A percentile compares a stretch with the other conserved stretches of the same genome.
phyloP scores from a whole-genome alignment of 37 sponge, comb jelly and placozoan species.

The Ephydatia muelleri region DNA sequence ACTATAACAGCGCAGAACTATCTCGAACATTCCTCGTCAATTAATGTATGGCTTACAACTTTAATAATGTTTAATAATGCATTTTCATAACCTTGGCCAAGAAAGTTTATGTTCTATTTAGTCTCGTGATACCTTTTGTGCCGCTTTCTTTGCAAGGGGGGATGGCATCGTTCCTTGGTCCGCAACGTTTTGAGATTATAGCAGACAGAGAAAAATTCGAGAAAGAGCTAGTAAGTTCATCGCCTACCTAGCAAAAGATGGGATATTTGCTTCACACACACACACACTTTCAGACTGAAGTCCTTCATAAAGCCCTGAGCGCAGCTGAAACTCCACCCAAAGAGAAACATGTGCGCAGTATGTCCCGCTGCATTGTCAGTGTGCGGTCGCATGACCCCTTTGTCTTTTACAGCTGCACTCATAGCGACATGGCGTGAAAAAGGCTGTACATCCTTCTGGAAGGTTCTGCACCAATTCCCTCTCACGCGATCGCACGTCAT shows the following conservation, averaged over 20 bases:
- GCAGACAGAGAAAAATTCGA: slow-evolving; percentile 78
- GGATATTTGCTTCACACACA: neutral
- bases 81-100: too few relatives aligned
- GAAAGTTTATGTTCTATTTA: too few relatives aligned
- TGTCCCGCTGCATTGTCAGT: neutral
- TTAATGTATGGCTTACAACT: too few relatives aligned
- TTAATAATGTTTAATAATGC: too few relatives aligned
- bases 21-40: neutral
- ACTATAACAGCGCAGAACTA: neutral
- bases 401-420: slow-evolving; percentile 38
- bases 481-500: slow-evolving; percentile 37
- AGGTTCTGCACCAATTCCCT: slow-evolving; percentile 47
- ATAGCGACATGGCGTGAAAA: slow-evolving; percentile 87
- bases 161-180: slow-evolving; percentile 32
- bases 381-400: neutral
- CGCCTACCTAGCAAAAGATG: too few relatives aligned
- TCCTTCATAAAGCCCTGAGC: slow-evolving; percentile 70
- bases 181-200: slow-evolving; percentile 52
- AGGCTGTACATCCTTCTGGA: slow-evolving; percentile 79
- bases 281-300: slow-evolving; percentile 51
- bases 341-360: slow-evolving; percentile 91
- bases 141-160: too few relatives aligned
- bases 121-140: too few relatives aligned
- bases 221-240: slow-evolving; percentile 70
- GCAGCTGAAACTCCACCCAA: slow-evolving; percentile 72